Conservation (phyloP, 2,888 invertebrate species). For the Agapostemon virescens region DNA sequence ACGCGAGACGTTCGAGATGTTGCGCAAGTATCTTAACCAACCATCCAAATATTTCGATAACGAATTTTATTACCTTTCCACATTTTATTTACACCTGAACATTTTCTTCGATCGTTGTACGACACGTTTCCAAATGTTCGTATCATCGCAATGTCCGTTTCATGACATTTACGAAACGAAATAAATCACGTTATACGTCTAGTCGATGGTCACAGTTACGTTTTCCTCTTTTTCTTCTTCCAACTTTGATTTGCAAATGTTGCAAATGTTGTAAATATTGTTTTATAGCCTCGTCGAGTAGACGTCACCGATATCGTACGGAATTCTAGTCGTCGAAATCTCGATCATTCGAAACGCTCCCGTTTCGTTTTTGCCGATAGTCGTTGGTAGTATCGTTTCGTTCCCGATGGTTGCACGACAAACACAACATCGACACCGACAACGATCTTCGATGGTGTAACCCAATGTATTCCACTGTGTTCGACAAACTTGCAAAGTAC, state of each 20-base stretch:
- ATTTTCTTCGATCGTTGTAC: conserved; percentile 4
- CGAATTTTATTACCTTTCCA: neutral
- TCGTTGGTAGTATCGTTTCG: neutral
- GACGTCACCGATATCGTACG: neutral
- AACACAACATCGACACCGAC: conserved; percentile 17
- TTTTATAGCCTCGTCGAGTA: neutral
- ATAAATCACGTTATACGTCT: neutral
- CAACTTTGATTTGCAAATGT: neutral
- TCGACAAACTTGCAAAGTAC: conserved; percentile 12
- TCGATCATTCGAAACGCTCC: neutral
- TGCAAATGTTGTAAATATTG: too few relatives aligned
- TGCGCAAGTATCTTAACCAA: conserved; percentile 9
- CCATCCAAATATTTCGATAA: conserved; percentile 2
- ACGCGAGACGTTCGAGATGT: conserved; percentile 12
- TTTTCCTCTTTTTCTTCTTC: neutral
- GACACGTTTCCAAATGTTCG: neutral
- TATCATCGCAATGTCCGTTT: neutral
- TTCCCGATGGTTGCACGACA: neutral
- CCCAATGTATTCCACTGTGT: conserved; percentile 3
- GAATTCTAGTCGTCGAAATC: neutral
- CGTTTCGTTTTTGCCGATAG: neutral
- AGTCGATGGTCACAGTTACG: neutral
- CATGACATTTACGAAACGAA: neutral
- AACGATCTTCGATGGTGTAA: neutral
- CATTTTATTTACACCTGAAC: neutral